Conservation (phyloP, 30 jellyfish, hydroid and myxozoan genomes). For the Nemopilema nomurai region DNA sequence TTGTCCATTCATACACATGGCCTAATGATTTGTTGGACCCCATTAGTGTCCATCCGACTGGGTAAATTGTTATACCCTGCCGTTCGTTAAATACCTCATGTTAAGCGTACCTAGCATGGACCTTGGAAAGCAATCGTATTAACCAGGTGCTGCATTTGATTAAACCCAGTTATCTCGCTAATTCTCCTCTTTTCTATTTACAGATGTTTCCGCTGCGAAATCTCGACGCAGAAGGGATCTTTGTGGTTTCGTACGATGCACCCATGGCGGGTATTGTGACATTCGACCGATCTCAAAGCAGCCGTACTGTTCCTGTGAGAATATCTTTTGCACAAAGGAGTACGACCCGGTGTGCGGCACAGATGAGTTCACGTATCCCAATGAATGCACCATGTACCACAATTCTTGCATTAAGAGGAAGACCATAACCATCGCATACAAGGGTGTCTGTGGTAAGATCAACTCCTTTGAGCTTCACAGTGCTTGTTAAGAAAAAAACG, state of each 20-base stretch:
- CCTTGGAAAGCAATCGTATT: background rate
- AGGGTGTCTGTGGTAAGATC: conserved; percentile 87
- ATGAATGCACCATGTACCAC: conserved; percentile 83
- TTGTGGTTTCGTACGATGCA: conserved; percentile 61
- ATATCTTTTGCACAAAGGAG: conserved; percentile 76
- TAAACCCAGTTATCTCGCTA: background rate
- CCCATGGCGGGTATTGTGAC: conserved; percentile 81
- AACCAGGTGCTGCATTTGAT: background rate
- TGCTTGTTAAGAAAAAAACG: background rate
- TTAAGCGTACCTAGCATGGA: background rate
- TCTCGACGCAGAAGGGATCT: conserved; percentile 60
- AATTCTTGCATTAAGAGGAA: conserved; percentile 80
- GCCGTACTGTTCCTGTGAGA: conserved; percentile 79
- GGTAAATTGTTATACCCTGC: background rate
- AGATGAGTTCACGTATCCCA: conserved; percentile 86
- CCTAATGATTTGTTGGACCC: too few relatives aligned
- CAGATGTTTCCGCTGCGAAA: conserved; percentile 29
- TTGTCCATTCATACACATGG: too few relatives aligned
- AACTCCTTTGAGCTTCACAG: background rate
- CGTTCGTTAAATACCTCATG: background rate
- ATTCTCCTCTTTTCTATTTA: conserved; percentile 1
- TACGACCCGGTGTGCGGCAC: conserved; percentile 91
- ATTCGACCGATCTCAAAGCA: conserved; percentile 51
- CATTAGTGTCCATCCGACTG: background rate
- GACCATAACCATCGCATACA: conserved; percentile 63